Conservation (phyloP, 2,797 vertebrate species). For the Hafferia zeledoni region DNA sequence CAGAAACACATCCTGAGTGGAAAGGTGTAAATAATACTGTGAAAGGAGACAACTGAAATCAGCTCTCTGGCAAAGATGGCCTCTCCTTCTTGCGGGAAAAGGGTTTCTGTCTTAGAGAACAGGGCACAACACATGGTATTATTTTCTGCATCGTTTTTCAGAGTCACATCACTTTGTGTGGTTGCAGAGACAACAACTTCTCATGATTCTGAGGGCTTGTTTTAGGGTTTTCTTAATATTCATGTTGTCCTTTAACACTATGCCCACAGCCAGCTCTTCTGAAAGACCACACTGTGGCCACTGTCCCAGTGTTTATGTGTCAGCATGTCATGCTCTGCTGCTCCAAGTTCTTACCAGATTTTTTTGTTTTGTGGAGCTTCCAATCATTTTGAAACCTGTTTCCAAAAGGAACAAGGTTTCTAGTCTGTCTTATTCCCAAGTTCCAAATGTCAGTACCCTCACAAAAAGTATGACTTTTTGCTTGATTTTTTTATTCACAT, state of each 20-base stretch:
- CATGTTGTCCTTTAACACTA: neutral
- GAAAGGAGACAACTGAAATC: neutral
- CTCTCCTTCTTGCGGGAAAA: neutral
- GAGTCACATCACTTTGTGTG: neutral
- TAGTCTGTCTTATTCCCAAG: neutral
- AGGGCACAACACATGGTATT: accelerated
- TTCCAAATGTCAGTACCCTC: neutral
- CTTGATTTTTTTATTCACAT: neutral
- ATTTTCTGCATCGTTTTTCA: neutral
- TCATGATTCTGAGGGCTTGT: neutral
- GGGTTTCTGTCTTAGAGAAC: neutral
- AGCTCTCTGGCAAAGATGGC: neutral
- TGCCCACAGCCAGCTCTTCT: neutral
- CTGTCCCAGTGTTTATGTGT: neutral
- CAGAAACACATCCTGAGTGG: neutral
- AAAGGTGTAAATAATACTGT: neutral
- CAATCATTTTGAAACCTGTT: neutral
- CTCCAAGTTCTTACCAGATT: neutral
- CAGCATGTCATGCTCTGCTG: neutral
- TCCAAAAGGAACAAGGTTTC: neutral
- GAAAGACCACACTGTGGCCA: neutral
- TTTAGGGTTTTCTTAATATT: neutral
- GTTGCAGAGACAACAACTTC: neutral
- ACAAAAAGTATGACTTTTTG: neutral
- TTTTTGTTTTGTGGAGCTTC: neutral